Evolutionary conservation across 2,797 vertebrate species (phyloP), one percentile per base, ranked within the genome.

Genomic region (Anabacerthia variegaticeps): DNA sequence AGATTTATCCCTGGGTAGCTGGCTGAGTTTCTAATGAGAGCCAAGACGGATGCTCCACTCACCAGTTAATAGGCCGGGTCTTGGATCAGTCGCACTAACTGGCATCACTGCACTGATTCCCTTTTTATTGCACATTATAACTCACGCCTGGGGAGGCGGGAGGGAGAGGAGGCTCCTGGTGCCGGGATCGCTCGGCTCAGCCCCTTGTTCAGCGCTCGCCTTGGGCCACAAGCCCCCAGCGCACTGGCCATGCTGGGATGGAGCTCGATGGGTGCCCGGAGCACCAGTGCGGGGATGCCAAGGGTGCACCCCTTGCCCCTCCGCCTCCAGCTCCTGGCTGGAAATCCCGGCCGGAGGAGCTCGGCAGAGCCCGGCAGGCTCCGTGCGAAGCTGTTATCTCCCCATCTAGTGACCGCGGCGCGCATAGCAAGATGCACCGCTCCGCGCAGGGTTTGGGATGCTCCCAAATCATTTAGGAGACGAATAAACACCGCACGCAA

Each of bases 381-480:
- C 66, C 11, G 1, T 94, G 91, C 27, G 4, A 93, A 97, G 49
- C 94, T 95, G 88, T 92, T 93, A 30, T 96, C 95, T 97, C 96
- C 91, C 96, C 96, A 96, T 96, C 96, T 97, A 97, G 95, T 89
- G 96, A 91, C 92, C 78, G 19, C 78, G 63, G 68, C 76, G 48
- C 39, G 95, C 82, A 96, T 96, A 93, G 93, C 96, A 97, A 10
- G 91, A 52, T 2, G 21, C 54, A 2, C 51, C 5, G 5, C 1
- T 21, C 49, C 5, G 41, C 73, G 2, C 16, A 49, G 32, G 9
- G 0, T 8, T 55, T 34, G 56, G 75, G 89, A 66, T 54, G 68
- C 36, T 89, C 78, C 82, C 78, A 36, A 68, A 65, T 41, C 4
- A 12, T 26, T 19, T 1, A 18, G 30, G 51, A 77, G 67, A 11